phyloP scores from a whole-genome alignment of 2,113 vertebrate genomes.

The Labeo catla region DNA sequence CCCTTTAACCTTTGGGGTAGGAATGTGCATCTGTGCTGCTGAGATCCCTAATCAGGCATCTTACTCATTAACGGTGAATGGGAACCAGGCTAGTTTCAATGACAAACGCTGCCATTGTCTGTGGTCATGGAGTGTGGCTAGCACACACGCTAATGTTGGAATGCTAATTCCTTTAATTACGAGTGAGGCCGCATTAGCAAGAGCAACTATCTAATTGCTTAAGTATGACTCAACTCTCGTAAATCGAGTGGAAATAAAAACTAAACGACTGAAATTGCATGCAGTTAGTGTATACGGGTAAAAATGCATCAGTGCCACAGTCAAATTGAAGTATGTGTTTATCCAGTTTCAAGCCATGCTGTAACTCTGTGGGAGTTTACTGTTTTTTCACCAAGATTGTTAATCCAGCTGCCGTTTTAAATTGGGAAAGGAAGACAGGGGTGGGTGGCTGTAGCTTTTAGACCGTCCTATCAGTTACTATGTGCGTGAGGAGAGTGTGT shows the following conservation, averaged over 20 bases:
- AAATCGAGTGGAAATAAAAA: slow-evolving; percentile 47
- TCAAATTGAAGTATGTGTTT: background rate
- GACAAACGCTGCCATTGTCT: slow-evolving; percentile 51
- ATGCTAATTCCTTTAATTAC: slow-evolving; percentile 49
- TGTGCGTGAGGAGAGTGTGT: slow-evolving; percentile 23
- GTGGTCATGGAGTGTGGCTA: slow-evolving; percentile 25
- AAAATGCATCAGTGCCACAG: background rate
- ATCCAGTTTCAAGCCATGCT: background rate
- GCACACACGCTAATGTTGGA: slow-evolving; percentile 14
- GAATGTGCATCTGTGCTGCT: background rate
- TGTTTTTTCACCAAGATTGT: background rate
- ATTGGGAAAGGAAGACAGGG: background rate
- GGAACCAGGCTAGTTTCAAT: slow-evolving; percentile 20
- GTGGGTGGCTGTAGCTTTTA: slow-evolving; percentile 7
- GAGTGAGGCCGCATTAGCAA: slow-evolving; percentile 23
- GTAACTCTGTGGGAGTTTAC: background rate
- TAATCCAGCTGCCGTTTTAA: slow-evolving; percentile 33
- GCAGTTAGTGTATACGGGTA: slow-evolving; percentile 2
- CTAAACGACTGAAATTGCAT: slow-evolving; percentile 18
- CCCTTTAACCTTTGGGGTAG: slow-evolving; percentile 36
- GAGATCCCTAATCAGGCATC: slow-evolving; percentile 1
- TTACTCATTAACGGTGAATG: slow-evolving; percentile 31
- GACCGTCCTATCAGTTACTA: slow-evolving; percentile 19
- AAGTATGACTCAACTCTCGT: background rate
- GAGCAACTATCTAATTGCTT: slow-evolving; percentile 8